Evolutionary conservation across 2,113 vertebrate genomes (phyloP), one percentile per base, ranked within the genome.

Genomic region (Rhodinocichla rosea): DNA sequence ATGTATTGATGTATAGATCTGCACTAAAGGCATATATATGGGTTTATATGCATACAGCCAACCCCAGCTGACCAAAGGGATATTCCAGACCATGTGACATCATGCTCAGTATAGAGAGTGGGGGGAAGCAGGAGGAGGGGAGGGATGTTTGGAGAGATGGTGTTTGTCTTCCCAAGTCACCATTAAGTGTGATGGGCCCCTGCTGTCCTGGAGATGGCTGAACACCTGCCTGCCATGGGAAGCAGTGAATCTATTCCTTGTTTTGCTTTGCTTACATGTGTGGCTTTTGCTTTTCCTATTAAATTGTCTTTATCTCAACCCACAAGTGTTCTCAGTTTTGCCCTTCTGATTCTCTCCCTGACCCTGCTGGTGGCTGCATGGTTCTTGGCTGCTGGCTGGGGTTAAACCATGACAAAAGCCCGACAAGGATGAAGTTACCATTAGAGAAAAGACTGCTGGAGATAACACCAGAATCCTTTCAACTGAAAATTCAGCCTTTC

Each of bases 171-270:
- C 26, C 50, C 35, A 33, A 37, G 32, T 49, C 37, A 57, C 4
- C 0, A 0, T 8, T 27, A 37, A 0, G 6, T 2, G 5, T 80
- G 49, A 44, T 24, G 33, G 32, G 18, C 5, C 44, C 23, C 37
- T 44, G 27, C 13, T 52, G 2, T 28, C 27, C 44, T 67, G 37
- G 37, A n/a, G 52, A 39, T 15, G 7, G 52, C 4, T 80, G 37
- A 50, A 73, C 59, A 37, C 12, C 76, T 65, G 32, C 23, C 18
- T 81, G 19, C 18, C 37, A 33, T 44, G 27, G 27, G 27, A 33
- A 39, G 44, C 15, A n/a, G 5, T 1, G 33, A 59, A 67, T n/a
- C 2, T 3, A 17, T 39, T 74, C 33, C 45, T 33, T 74, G 33
- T 4, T 74, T 67, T 39, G 19, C 33, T 60, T 45, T 52, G 44